Base-by-base conservation (phyloP, 2,797 vertebrate genomes). In the Macropus fuliginosus region DNA sequence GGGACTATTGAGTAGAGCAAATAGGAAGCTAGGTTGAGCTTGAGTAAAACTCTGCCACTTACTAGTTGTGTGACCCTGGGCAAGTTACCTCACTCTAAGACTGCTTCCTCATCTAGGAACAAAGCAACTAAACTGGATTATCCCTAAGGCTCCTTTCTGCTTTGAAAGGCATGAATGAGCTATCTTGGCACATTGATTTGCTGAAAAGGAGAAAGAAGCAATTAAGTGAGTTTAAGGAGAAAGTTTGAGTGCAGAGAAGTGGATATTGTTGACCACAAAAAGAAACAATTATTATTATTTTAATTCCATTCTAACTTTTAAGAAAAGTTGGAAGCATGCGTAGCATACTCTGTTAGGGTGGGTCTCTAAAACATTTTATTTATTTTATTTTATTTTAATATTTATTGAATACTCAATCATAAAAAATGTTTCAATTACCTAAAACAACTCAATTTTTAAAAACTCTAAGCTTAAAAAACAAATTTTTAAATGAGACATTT, bases 171-270 rank as follows among this genome's bases (percentile, higher is more conserved):
- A 18, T 66, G 34, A 66, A 18, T 66, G 62, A 66, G 1, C 62
- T 66, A 66, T 27, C 13, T 66, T 66, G 62, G 4, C 34, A 66
- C 34, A 66, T 66, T 18, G 16, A 4, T n/a, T 66, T 66, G 62
- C 91, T 96, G 94, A 81, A 59, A 81, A 94, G 87, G 89, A 62
- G 52, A 93, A 91, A 94, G 8, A 96, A 92, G 91, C 31, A 46
- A 92, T 29, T 56, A 94, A 29, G 52, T 54, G 50, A 40, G 16
- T 13, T 29, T 31, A 93, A 95, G 55, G 59, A 10, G 93, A 96
- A 50, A 92, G 2, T 92, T 46, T 91, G 57, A 56, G 21, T 94
- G 57, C 0, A 95, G 95, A 34, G 46, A 24, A 81, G 57, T 90
- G 62, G 52, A 56, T 94, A 55, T n/a, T 21, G 0, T 91, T 34